A percentile compares a stretch with the other conserved stretches of the same genome.
These are phyloP conservation scores for Hydroisotoma schaefferi DNA, from an alignment of 2,888 invertebrate species.

Conservation along the genomic window DNA sequence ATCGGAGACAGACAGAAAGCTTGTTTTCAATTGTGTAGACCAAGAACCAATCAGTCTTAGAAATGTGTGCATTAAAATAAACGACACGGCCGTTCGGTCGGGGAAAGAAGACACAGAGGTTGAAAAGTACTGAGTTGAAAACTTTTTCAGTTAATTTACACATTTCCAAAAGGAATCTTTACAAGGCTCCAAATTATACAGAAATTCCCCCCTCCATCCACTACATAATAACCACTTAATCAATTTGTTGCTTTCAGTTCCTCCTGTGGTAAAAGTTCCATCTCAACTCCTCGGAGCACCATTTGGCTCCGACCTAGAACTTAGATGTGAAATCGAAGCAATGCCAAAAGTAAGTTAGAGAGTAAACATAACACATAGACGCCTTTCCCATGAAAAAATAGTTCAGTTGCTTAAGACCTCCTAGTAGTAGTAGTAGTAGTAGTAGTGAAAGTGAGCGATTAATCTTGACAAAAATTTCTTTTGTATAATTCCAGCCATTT, in stretches of 20 bases:
- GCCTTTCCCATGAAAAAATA: background rate
- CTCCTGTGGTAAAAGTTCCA: slow-evolving; percentile 81
- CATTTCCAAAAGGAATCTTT: no score
- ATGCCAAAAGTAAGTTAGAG: slow-evolving; percentile 59
- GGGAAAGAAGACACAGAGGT: background rate
- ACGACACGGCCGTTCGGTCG: no score
- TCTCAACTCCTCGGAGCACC: slow-evolving; percentile 85
- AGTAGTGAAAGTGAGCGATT: slow-evolving; percentile 13
- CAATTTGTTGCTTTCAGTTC: slow-evolving; percentile 64
- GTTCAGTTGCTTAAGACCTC: background rate
- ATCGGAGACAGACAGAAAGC: no score
- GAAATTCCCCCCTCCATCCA: no score
- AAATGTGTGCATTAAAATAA: background rate
- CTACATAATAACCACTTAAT: no score
- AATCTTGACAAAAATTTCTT: slow-evolving; percentile 19
- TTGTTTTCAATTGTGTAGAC: no score
- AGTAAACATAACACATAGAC: background rate
- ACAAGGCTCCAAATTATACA: no score
- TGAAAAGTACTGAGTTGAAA: no score
- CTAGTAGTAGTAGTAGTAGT: slow-evolving; percentile 6
- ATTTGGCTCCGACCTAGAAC: slow-evolving; percentile 75
- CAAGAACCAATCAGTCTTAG: no score
- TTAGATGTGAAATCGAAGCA: slow-evolving; percentile 84
- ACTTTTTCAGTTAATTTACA: no score
- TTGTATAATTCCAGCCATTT: slow-evolving; percentile 52